Conservation (phyloP, 1,140 invertebrate genomes). For the Drosophila orosa region DNA sequence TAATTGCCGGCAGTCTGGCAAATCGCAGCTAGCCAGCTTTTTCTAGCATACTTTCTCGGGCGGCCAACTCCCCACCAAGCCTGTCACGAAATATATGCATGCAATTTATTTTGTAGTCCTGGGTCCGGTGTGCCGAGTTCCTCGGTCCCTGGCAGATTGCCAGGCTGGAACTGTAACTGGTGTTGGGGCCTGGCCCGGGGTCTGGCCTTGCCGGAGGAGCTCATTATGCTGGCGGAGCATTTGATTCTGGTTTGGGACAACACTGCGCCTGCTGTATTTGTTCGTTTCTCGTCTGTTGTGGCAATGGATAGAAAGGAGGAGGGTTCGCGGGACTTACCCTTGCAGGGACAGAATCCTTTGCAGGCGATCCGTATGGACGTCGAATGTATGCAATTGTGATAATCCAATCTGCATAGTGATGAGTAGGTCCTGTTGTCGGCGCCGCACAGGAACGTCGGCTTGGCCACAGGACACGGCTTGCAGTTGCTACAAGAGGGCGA, state of each 20-base stretch:
- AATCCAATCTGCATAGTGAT: constrained; percentile 93
- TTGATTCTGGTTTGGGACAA: constrained; percentile 22
- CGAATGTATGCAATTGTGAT: constrained; percentile 95
- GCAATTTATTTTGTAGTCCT: constrained; percentile 60
- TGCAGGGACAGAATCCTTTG: constrained; percentile 96
- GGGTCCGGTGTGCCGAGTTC: background rate
- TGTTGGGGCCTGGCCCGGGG: background rate
- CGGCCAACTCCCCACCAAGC: constrained; percentile 14
- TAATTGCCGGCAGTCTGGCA: constrained; percentile 33
- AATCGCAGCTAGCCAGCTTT: constrained; percentile 24
- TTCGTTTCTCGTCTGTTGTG: constrained; percentile 25
- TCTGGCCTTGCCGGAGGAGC: constrained; percentile 15
- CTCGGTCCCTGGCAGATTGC: constrained; percentile 51
- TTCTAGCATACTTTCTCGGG: constrained; percentile 49
- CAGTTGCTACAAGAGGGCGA: constrained; percentile 86
- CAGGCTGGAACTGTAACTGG: constrained; percentile 31
- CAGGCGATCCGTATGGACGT: constrained; percentile 90
- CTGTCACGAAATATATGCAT: constrained; percentile 47
- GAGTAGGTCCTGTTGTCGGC: constrained; percentile 97
- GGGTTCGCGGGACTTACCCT: constrained; percentile 80
- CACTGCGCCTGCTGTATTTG: constrained; percentile 12
- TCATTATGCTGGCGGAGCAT: constrained; percentile 60
- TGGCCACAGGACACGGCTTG: constrained; percentile 91
- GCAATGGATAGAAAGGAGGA: background rate
- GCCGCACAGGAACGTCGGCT: constrained; percentile 93